Conservation (phyloP, 2,797 vertebrate genomes). For the Lacerta agilis region DNA sequence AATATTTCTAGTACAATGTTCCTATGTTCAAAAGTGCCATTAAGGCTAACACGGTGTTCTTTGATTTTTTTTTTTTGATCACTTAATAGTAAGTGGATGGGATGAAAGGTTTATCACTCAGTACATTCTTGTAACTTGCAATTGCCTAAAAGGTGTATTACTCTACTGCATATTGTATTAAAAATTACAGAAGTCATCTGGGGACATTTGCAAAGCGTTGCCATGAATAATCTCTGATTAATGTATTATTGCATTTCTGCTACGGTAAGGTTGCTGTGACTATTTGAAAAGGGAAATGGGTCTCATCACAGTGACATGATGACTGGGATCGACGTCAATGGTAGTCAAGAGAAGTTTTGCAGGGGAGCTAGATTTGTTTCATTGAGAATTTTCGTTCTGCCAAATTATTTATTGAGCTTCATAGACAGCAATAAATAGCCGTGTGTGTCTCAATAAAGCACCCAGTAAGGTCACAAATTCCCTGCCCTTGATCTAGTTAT, state of each 20-base stretch:
- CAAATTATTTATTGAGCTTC: too few species aligned
- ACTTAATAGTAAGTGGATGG: conserved; percentile 36
- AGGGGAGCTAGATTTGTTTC: background rate
- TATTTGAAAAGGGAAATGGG: conserved; percentile 4
- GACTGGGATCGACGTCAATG: background rate
- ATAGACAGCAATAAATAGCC: background rate
- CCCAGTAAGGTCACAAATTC: background rate
- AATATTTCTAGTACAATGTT: conserved; percentile 49
- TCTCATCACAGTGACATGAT: background rate
- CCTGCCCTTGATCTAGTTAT: background rate
- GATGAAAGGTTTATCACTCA: conserved; percentile 34
- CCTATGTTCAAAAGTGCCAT: conserved; percentile 37
- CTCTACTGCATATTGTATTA: conserved; percentile 4
- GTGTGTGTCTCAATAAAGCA: background rate
- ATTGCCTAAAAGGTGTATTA: conserved; percentile 17
- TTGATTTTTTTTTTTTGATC: conserved; percentile 20
- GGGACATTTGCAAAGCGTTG: conserved; percentile 34
- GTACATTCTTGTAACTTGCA: conserved; percentile 30
- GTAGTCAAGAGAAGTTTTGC: background rate
- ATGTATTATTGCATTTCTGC: conserved; percentile 1
- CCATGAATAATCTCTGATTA: conserved; percentile 38
- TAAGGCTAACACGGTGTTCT: conserved; percentile 19
- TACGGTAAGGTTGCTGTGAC: background rate
- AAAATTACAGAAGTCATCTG: conserved; percentile 30
- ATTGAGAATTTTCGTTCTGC: background rate